Conservation (phyloP, 2,797 vertebrate genomes). For the Rhadinocentrus ornatus region DNA sequence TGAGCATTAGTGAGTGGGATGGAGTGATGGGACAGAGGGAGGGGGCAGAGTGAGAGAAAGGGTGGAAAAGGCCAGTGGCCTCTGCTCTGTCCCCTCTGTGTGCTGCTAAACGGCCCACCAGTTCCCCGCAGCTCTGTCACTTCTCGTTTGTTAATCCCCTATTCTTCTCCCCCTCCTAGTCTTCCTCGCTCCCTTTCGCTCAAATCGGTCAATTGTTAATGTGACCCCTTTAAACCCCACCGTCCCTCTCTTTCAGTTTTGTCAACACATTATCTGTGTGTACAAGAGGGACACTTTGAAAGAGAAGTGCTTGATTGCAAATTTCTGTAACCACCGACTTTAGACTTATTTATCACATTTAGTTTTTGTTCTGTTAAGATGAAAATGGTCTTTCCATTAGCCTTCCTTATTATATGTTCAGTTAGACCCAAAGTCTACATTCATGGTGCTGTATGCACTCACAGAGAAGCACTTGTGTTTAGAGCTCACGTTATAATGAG, state of each 20-base stretch:
- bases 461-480: not conserved
- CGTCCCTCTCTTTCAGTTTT: slow-evolving; percentile 56
- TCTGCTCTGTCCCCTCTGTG: slow-evolving; percentile 74
- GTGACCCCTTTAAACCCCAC: slow-evolving; percentile 78
- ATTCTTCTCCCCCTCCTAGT: slow-evolving; percentile 70
- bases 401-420: not conserved
- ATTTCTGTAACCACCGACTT: not conserved
- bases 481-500: too few relatives aligned
- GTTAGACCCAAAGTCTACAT: not conserved
- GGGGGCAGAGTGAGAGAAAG: slow-evolving; percentile 67
- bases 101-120: slow-evolving; percentile 74
- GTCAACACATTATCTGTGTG: slow-evolving; percentile 63
- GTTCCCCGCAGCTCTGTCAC: slow-evolving; percentile 79
- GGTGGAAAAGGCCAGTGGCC: slow-evolving; percentile 75
- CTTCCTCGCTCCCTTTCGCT: slow-evolving; percentile 70
- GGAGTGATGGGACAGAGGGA: slow-evolving; percentile 37
- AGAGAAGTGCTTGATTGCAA: slow-evolving; percentile 26
- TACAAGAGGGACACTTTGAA: slow-evolving; percentile 53
- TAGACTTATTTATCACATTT: not conserved
- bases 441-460: not conserved
- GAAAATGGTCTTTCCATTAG: not conserved
- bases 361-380: not conserved
- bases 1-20: slow-evolving; percentile 51
- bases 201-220: slow-evolving; percentile 75
- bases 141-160: slow-evolving; percentile 77